Evolutionary conservation across 2,797 vertebrate genomes (phyloP).

Genomic region (Pangasius sanitwongsei): DNA sequence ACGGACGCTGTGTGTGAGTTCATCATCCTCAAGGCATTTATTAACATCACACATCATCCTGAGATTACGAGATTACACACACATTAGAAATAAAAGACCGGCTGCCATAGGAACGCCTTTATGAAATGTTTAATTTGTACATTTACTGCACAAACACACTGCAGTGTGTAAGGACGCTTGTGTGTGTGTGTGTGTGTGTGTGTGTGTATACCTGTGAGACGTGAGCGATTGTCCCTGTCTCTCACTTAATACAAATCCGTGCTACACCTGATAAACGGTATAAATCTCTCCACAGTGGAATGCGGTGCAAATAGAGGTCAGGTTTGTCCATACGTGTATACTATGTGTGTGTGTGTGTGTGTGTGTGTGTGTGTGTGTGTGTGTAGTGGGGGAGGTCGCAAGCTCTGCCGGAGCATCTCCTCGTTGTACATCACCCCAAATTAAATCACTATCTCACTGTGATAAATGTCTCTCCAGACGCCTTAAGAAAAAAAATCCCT

Average conservation of each 20-base stretch:
- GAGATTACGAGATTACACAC: neutral
- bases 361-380: constrained; percentile 35
- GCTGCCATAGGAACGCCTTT: neutral
- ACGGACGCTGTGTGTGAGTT: neutral
- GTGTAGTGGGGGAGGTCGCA: constrained; percentile 35
- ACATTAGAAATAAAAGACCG: neutral
- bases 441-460: constrained; percentile 80
- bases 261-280: constrained; percentile 74
- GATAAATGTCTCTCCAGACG: constrained; percentile 52
- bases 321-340: constrained; percentile 21
- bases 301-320: constrained; percentile 41
- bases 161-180: neutral
- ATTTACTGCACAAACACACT: neutral
- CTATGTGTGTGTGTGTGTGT: constrained; percentile 5
- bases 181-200: constrained; percentile 2
- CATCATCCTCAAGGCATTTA: neutral
- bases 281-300: constrained; percentile 68
- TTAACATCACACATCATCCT: neutral
- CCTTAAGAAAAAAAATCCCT: constrained; percentile 54
- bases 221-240: constrained; percentile 52
- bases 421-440: constrained; percentile 77
- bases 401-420: constrained; percentile 46
- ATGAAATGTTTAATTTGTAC: neutral
- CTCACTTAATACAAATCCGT: constrained; percentile 40
- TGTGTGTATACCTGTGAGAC: constrained; percentile 21